Percentiles rank a stretch among this genome's conserved stretches.
phyloP scores from a whole-genome alignment of 1,140 invertebrate genomes.

The Charaxes varanes region DNA sequence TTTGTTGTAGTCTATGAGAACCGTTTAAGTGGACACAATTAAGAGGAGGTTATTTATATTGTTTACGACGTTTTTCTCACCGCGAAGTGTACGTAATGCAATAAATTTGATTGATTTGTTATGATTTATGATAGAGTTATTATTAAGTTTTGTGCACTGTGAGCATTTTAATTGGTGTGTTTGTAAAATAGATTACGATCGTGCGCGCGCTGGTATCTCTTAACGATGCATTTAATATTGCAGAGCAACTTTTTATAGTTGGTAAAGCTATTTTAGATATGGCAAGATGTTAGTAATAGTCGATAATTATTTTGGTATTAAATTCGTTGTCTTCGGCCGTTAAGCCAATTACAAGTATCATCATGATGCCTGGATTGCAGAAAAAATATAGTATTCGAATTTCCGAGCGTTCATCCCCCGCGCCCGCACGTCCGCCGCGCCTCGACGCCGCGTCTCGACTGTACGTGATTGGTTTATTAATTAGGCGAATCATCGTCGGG shows the following conservation, averaged over 20 bases:
- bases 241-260: slow-evolving; percentile 23
- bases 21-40: slow-evolving; percentile 40
- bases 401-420: slow-evolving; percentile 70
- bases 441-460: slow-evolving; percentile 68
- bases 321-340: slow-evolving; percentile 49
- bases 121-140: slow-evolving; percentile 7
- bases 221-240: slow-evolving; percentile 30
- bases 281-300: slow-evolving; percentile 12
- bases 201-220: slow-evolving; percentile 26
- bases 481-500: slow-evolving; percentile 72
- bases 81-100: slow-evolving; percentile 3
- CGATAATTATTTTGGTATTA: slow-evolving; percentile 43
- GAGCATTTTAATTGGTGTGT: slow-evolving; percentile 19
- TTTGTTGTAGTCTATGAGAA: slow-evolving; percentile 33
- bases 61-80: slow-evolving; percentile 6
- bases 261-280: slow-evolving; percentile 29
- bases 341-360: slow-evolving; percentile 69
- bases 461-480: slow-evolving; percentile 75
- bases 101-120: slow-evolving; percentile 11
- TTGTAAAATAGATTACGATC: slow-evolving; percentile 28
- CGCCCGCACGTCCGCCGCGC: slow-evolving; percentile 69
- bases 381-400: slow-evolving; percentile 73
- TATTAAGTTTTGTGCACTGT: slow-evolving; percentile 5
- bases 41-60: slow-evolving; percentile 32
- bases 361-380: slow-evolving; percentile 59